Percentiles rank a stretch among this genome's conserved stretches.
Evolutionary conservation across 2,888 invertebrate genomes (phyloP).

Genomic region (Drosophila paracracens): DNA sequence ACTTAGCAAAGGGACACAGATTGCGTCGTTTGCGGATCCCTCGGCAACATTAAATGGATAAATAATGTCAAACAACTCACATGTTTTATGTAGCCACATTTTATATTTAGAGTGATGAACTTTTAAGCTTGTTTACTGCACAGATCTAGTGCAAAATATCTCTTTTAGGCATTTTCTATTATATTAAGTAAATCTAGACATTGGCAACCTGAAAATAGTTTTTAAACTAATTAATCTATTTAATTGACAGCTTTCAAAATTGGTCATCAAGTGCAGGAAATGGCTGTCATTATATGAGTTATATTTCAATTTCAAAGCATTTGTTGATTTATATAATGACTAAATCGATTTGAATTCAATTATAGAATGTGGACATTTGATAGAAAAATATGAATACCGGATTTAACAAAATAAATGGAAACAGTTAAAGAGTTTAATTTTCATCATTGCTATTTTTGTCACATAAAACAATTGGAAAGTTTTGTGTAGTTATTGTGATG

Average conservation of each 20-base stretch:
- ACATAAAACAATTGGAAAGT: not conserved
- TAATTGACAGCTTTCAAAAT: conserved; percentile 2
- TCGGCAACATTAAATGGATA: conserved; percentile 32
- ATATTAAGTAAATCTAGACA: not conserved
- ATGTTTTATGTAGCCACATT: conserved; percentile 3
- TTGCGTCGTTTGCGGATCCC: conserved; percentile 11
- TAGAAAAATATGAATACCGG: not conserved
- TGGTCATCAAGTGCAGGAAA: conserved; percentile 27
- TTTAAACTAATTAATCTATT: not conserved
- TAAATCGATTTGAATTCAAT: conserved; percentile 25
- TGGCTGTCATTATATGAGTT: conserved; percentile 36
- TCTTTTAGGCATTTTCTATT: not conserved
- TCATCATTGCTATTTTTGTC: not conserved
- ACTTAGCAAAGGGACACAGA: conserved; percentile 23
- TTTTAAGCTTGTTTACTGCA: not conserved
- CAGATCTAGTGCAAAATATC: not conserved
- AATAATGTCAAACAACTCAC: conserved; percentile 31
- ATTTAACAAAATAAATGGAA: conserved; percentile 4
- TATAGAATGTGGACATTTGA: not conserved
- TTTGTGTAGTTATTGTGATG: not conserved
- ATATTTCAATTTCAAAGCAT: conserved; percentile 38
- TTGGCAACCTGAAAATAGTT: too few relatives aligned
- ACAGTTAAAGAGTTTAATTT: conserved; percentile 5
- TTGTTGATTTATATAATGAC: conserved; percentile 30
- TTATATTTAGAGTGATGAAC: not conserved